Evolutionary conservation across 2,113 vertebrate species (phyloP), one percentile per base, ranked within the genome.

Genomic region (Lophotis ruficrista): DNA sequence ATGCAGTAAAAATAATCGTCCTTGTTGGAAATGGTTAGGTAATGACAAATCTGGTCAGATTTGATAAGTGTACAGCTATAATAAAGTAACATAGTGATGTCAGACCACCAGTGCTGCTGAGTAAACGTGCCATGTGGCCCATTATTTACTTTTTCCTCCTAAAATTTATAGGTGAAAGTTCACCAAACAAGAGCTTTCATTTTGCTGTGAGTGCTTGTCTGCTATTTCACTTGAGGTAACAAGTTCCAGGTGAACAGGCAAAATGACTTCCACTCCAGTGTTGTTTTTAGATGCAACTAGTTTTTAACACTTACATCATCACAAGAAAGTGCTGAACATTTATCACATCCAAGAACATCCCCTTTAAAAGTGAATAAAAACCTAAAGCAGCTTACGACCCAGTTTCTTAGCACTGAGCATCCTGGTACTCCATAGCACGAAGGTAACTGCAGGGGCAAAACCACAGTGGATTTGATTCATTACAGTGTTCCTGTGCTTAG

Each of bases 231-330:
- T 85, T 89, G 79, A 45, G 37, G 35, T 79, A 89, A 89, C 61
- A 76, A 89, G 70, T 85, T 95, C 62, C 77, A 77, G 87, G 80
- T 94, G 78, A 89, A 33, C 31, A 79, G 79, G 33, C 61, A 90
- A 58, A 95, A 90, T 58, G 2, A 19, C 64, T 88, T 95, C 47
- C 21, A 41, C 9, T 83, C 25, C 37, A 30, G 4, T 72, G 14
- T 43, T 31, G 54, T 61, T 45, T 57, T 47, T 38, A 69, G 53
- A 62, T 88, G 30, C 66, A 82, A 14, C 41, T 41, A 17, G 18
- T 28, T 87, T 94, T 83, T 85, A 65, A 60, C 58, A 54, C 76
- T 89, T 84, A 73, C 9, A 33, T 95, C 62, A 83, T 56, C 71
- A 43, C 19, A 35, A 60, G 73, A 69, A 85, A 83, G 28, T 20